Base-by-base conservation (phyloP, 2,797 vertebrate species). In the Rhinogobio ventralis region DNA sequence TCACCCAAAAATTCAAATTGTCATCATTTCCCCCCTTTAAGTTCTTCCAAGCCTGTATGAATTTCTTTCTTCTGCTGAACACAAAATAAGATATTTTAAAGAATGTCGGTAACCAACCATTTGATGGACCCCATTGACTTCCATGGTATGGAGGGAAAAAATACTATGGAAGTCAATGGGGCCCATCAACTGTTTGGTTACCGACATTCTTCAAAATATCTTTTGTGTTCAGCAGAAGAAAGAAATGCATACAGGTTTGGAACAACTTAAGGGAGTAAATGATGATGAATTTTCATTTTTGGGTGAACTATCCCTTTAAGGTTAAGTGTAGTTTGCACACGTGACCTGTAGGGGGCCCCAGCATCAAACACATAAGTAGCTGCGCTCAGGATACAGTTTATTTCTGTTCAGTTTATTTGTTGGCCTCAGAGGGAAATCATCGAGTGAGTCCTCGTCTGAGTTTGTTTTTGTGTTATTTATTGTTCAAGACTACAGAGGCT, bases 391-490 rank as follows among this genome's bases (percentile, higher is more conserved):
- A 45, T 7, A 3, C 5, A 3, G 53, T 46, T 81, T 20, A 53
- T 81, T 79, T 62, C 20, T 17, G 4, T 60, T 30, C 11, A 11
- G 49, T 45, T 72, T 30, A 73, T 73, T 23, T 51, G 62, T 46
- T 49, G 20, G 28, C 25, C 46, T 39, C 13, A 20, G 62, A 55
- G 46, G 46, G 49, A 39, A 42, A 19, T 73, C 51, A 72, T n/a
- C 11, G 25, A 20, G 71, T 3, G 28, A 55, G 72, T 53, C 72
- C 20, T 53, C 3, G 5, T 74, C 45, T n/a, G 25, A 66, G 14
- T 53, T 68, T 11, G 46, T 53, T 68, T 68, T 36, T 68, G 30
- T 42, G 46, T 69, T 39, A 69, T 69, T 80, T 80, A 79, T 53
- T 17, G 30, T 80, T 68, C 6, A 39, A 25, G 9, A 80, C 28